Evolutionary conservation across 2,888 invertebrate species (phyloP).

Genomic region (Drosophila pseudotalamancana): DNA sequence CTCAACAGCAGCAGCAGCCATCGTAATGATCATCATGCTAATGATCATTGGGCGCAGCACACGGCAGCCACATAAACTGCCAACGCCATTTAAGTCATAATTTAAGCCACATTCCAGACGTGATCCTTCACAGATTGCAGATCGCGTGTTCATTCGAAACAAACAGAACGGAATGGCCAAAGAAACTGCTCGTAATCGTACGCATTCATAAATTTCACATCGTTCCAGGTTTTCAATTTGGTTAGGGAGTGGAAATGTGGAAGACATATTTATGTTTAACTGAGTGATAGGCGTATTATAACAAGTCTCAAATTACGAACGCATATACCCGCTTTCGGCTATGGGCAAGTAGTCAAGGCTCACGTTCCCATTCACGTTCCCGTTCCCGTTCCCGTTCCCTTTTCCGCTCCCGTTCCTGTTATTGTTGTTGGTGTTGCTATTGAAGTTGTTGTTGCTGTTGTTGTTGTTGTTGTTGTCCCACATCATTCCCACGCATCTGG

Average conservation of each 20-base stretch:
- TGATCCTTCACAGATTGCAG: slow-evolving; percentile 79
- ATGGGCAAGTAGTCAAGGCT: slow-evolving; percentile 46
- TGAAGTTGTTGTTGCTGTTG: slow-evolving; percentile 6
- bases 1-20: slow-evolving; percentile 32
- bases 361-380: slow-evolving; percentile 10
- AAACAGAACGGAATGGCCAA: slow-evolving; percentile 50
- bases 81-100: slow-evolving; percentile 81
- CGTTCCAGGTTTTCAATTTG: slow-evolving; percentile 41
- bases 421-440: slow-evolving; percentile 7
- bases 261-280: background rate
- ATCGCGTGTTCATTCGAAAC: slow-evolving; percentile 64
- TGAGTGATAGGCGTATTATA: slow-evolving; percentile 31
- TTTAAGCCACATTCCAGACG: slow-evolving; percentile 81
- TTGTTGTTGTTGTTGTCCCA: slow-evolving; percentile 49
- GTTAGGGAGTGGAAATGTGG: slow-evolving; percentile 23
- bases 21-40: slow-evolving; percentile 12
- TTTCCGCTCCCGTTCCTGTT: slow-evolving; percentile 8
- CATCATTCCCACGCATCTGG: slow-evolving; percentile 80
- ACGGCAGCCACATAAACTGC: slow-evolving; percentile 80
- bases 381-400: slow-evolving; percentile 19
- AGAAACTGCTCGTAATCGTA: slow-evolving; percentile 31
- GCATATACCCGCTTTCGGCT: slow-evolving; percentile 42
- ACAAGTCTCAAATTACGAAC: slow-evolving; percentile 77
- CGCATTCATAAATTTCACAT: slow-evolving; percentile 81
- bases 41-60: slow-evolving; percentile 35